These are phyloP conservation scores for Phoeniculus purpureus DNA, from an alignment of 2,797 vertebrate genomes.

Conservation along the genomic window DNA sequence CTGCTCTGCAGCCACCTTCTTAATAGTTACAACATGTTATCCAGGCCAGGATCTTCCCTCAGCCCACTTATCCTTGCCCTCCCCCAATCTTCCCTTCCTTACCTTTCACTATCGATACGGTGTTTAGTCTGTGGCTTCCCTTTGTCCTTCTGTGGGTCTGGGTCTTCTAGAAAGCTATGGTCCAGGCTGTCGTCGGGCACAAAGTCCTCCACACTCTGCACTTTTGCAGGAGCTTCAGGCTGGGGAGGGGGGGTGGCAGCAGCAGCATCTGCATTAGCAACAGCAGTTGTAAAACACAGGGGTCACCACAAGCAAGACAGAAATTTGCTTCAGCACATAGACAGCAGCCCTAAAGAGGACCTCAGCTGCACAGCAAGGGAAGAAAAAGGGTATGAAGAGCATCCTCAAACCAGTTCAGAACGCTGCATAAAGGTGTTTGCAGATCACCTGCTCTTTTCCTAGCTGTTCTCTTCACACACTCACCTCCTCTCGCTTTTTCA, in stretches of 20 bases:
- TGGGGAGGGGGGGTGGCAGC: slow-evolving; percentile 20
- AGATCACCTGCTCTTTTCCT: not conserved
- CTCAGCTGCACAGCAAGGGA: not conserved
- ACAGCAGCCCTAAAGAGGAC: not conserved
- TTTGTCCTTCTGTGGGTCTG: slow-evolving; percentile 68
- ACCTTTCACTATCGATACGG: slow-evolving; percentile 90
- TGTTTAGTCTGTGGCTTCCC: not conserved
- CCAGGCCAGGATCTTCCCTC: not conserved
- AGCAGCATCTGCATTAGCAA: slow-evolving; percentile 39
- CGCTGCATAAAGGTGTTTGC: not conserved
- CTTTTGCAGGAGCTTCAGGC: slow-evolving; percentile 67
- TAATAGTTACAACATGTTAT: not conserved
- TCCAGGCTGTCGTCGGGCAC: slow-evolving; percentile 92
- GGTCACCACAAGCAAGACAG: not conserved
- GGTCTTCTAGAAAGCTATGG: slow-evolving; percentile 91
- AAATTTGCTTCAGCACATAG: not conserved
- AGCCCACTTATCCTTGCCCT: not conserved
- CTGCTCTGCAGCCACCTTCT: not conserved
- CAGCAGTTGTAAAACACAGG: not conserved
- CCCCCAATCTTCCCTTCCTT: not conserved
- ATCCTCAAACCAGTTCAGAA: not conserved
- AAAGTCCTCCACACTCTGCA: slow-evolving; percentile 91
- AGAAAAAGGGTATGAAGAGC: not conserved
- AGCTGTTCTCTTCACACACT: not conserved
- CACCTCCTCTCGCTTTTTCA: not conserved